phyloP scores from a whole-genome alignment of 2,113 vertebrate genomes.

The Ptychochromis oligacanthus region DNA sequence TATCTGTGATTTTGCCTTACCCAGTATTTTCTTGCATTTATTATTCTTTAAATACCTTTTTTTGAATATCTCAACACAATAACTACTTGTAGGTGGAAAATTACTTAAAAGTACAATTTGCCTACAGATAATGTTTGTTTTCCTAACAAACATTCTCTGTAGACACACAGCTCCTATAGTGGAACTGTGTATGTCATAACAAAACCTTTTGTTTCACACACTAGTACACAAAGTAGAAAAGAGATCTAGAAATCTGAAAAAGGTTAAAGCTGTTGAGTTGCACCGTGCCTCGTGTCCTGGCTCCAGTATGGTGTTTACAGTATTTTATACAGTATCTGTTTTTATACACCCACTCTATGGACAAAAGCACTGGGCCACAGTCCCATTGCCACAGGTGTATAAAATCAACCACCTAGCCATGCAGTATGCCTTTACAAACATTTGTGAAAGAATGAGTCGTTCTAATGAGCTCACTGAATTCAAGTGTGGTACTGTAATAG shows the following conservation, averaged over 20 bases:
- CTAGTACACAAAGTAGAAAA: not conserved
- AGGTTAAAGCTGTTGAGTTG: slow-evolving; percentile 27
- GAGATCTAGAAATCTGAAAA: slow-evolving; percentile 11
- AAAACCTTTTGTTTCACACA: slow-evolving; percentile 31
- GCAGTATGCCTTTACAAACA: too few relatives aligned
- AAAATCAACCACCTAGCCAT: not conserved
- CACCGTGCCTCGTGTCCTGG: not conserved
- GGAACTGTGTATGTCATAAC: slow-evolving; percentile 47
- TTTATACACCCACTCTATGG: not conserved
- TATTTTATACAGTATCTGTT: not conserved
- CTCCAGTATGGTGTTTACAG: not conserved
- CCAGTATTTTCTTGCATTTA: not conserved
- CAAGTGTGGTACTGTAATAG: too few relatives aligned
- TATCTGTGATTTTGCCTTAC: not conserved
- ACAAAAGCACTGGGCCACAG: not conserved
- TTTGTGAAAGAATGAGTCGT: too few relatives aligned
- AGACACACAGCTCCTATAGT: slow-evolving; percentile 1
- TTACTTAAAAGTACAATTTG: not conserved
- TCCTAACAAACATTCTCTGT: not conserved
- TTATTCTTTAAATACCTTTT: not conserved
- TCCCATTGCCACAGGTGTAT: not conserved
- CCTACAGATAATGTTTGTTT: not conserved
- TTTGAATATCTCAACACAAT: too few relatives aligned
- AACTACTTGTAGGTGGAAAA: not conserved
- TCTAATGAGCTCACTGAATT: too few relatives aligned